A percentile compares a stretch with the other conserved stretches of the same genome.
Conservation (phyloP, 2,113 vertebrate species). For the Neomonachus schauinslandi region DNA sequence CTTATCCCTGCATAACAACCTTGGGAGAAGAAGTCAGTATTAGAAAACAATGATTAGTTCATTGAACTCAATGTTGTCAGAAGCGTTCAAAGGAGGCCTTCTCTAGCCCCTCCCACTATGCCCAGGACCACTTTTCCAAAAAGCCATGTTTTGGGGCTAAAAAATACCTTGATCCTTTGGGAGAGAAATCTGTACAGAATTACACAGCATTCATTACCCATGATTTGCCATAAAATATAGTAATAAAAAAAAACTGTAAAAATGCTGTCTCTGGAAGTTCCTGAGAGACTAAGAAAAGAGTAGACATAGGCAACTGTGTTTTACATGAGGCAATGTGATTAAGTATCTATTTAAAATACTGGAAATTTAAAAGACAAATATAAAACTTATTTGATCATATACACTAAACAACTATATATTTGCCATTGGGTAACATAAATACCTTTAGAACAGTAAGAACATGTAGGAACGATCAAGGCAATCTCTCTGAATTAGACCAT, state of each 20-base stretch:
- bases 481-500: neutral
- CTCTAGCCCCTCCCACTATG: neutral
- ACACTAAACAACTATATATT: neutral
- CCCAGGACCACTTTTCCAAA: neutral
- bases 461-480: neutral
- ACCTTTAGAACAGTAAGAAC: neutral
- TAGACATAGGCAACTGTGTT: neutral
- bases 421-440: neutral
- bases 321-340: neutral
- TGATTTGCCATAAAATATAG: neutral
- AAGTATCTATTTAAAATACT: neutral
- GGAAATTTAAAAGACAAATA: neutral
- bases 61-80: accelerated
- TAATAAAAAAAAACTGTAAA: neutral
- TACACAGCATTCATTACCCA: neutral
- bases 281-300: neutral
- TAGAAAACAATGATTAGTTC: neutral
- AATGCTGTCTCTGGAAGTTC: neutral
- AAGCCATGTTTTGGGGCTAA: neutral
- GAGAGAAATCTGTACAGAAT: neutral
- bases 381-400: neutral
- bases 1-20: neutral
- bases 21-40: neutral
- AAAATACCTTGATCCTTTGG: neutral
- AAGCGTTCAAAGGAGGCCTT: neutral